phyloP scores from a whole-genome alignment of 2,113 vertebrate species.

The Nycticryphes semicollaris region DNA sequence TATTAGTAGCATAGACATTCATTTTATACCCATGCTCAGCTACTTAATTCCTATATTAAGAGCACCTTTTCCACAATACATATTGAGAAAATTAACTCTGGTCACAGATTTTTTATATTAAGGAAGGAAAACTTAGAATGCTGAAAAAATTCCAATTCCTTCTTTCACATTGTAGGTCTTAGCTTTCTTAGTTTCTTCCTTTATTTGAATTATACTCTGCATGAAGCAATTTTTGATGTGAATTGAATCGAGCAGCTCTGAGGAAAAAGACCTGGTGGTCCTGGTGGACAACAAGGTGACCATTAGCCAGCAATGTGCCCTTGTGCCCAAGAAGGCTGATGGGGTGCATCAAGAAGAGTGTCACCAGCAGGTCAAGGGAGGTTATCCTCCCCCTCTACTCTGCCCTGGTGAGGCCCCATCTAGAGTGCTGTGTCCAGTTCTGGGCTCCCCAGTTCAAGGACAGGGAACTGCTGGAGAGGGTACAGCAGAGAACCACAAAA shows the following conservation, averaged over 20 bases:
- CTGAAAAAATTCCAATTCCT: conserved; percentile 1
- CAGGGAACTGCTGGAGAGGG: too few relatives aligned
- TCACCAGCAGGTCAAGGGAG: too few relatives aligned
- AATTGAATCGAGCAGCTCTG: neutral
- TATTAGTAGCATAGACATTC: neutral
- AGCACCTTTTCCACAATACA: neutral
- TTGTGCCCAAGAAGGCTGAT: too few relatives aligned
- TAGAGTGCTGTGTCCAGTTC: too few relatives aligned
- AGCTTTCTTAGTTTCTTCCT: neutral
- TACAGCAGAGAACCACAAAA: too few relatives aligned
- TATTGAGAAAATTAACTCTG: conserved; percentile 33
- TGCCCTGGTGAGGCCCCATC: too few relatives aligned
- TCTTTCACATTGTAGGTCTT: neutral
- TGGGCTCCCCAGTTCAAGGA: too few relatives aligned
- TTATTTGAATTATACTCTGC: neutral
- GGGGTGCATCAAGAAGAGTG: too few relatives aligned
- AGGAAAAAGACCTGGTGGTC: too few relatives aligned
- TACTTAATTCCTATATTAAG: neutral
- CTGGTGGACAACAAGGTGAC: too few relatives aligned
- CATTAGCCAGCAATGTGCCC: too few relatives aligned
- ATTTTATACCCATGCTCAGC: neutral
- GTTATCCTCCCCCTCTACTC: too few relatives aligned
- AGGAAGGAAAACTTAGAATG: neutral
- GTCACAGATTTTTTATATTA: conserved; percentile 16
- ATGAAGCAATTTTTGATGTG: neutral